Conservation (phyloP, 2,113 vertebrate species). For the Tichodroma muraria region DNA sequence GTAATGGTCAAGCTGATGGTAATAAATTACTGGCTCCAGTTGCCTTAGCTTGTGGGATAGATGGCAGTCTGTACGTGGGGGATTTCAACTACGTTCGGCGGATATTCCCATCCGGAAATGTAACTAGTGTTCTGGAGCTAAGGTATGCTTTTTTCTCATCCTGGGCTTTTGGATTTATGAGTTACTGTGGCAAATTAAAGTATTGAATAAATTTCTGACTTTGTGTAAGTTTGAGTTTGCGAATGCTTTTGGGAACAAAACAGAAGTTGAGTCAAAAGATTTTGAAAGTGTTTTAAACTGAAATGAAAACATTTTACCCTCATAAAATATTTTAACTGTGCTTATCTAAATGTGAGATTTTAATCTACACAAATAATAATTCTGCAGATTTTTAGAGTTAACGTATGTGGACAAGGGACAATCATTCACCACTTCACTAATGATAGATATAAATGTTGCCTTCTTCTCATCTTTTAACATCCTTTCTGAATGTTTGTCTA, state of each 20-base stretch:
- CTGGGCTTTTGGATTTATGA: neutral
- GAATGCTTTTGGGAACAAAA: neutral
- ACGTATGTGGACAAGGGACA: neutral
- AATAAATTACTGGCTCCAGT: slow-evolving; percentile 96
- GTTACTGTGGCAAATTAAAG: neutral
- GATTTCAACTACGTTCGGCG: slow-evolving; percentile 98
- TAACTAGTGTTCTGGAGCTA: slow-evolving; percentile 95
- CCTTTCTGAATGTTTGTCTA: slow-evolving; percentile 65
- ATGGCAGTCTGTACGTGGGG: slow-evolving; percentile 93
- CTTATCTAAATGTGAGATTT: neutral
- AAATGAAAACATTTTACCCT: neutral
- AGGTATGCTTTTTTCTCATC: slow-evolving; percentile 73
- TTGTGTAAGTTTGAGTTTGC: neutral
- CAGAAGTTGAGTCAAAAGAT: neutral
- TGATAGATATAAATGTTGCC: slow-evolving; percentile 21
- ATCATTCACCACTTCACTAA: neutral
- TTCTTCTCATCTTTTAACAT: slow-evolving; percentile 53
- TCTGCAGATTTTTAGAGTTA: neutral
- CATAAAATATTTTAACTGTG: neutral
- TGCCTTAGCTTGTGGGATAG: slow-evolving; percentile 89
- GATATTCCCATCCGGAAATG: slow-evolving; percentile 94
- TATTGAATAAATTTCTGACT: neutral
- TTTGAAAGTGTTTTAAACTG: neutral
- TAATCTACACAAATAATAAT: neutral
- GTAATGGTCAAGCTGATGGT: slow-evolving; percentile 95